These are phyloP conservation scores for Himalopsyche tibetana DNA, from an alignment of 2,888 invertebrate species.

Conservation along the genomic window DNA sequence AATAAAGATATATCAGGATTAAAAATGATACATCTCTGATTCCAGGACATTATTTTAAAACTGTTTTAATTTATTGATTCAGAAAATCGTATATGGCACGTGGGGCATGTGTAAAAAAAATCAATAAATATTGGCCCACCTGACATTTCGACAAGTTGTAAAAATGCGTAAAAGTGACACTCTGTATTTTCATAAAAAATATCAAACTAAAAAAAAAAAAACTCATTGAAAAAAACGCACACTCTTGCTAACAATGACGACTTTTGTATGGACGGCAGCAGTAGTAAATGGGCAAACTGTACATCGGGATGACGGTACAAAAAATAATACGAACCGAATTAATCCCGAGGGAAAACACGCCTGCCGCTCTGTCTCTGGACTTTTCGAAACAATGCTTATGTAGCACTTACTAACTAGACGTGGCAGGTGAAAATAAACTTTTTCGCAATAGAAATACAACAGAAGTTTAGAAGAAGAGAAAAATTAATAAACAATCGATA, in stretches of 20 bases:
- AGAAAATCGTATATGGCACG: too few species aligned
- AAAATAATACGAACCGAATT: not conserved
- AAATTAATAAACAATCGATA: too few species aligned
- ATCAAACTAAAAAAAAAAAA: not conserved
- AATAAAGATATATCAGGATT: too few species aligned
- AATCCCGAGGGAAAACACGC: not conserved
- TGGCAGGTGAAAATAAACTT: not conserved
- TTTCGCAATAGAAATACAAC: too few species aligned
- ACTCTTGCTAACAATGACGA: not conserved
- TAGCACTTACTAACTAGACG: not conserved
- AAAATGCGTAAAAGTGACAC: not conserved
- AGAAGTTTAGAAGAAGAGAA: too few species aligned
- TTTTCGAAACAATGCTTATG: too few species aligned
- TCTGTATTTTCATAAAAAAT: not conserved
- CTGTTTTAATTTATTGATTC: too few species aligned
- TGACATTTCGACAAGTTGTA: not conserved
- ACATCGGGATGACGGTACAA: slow-evolving; percentile 12
- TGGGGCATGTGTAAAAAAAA: too few species aligned
- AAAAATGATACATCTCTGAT: too few species aligned
- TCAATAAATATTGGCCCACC: not conserved
- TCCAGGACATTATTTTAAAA: too few species aligned
- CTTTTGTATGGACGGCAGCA: not conserved
- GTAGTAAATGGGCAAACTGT: not conserved
- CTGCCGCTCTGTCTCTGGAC: slow-evolving; percentile 5
- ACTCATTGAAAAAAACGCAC: not conserved